phyloP scores from a whole-genome alignment of 2,888 invertebrate species.

The Trichacis sp. region DNA sequence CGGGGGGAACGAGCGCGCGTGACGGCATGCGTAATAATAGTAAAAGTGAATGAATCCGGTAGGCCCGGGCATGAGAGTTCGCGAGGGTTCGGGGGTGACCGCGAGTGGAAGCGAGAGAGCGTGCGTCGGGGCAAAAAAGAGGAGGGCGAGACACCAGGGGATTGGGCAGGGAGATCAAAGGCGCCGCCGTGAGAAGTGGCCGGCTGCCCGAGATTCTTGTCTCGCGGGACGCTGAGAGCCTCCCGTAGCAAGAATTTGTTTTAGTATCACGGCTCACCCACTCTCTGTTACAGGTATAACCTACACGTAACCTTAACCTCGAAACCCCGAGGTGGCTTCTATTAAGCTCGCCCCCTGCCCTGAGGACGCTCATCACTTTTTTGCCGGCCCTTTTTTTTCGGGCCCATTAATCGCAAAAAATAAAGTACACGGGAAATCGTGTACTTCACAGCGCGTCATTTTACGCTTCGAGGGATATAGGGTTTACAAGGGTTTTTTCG shows the following conservation, averaged over 20 bases:
- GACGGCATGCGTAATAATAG: constrained; percentile 65
- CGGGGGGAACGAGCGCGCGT: constrained; percentile 51
- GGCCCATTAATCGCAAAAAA: too few relatives aligned
- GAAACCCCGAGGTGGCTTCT: constrained; percentile 35
- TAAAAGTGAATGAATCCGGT: constrained; percentile 61
- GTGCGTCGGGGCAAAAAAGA: too few relatives aligned
- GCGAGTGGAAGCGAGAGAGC: constrained; percentile 30
- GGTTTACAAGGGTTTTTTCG: too few relatives aligned
- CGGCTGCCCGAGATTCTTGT: constrained; percentile 66
- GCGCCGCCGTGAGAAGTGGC: constrained; percentile 66
- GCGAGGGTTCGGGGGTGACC: constrained; percentile 28
- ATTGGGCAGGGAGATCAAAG: constrained; percentile 61
- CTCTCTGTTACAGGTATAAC: constrained; percentile 31
- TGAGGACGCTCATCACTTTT: too few relatives aligned
- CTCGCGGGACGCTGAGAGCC: constrained; percentile 59
- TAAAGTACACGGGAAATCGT: too few relatives aligned
- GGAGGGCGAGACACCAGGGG: constrained; percentile 54
- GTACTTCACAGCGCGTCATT: too few relatives aligned
- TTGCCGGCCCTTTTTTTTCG: too few relatives aligned
- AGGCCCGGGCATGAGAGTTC: constrained; percentile 31
- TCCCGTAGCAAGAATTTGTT: constrained; percentile 60
- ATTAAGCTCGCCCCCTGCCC: constrained; percentile 25
- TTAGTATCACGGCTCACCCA: constrained; percentile 52
- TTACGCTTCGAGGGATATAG: too few relatives aligned
- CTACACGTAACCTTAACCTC: constrained; percentile 42